phyloP scores from a whole-genome alignment of 1,140 invertebrate species.

The Daktulosphaira vitifoliae region DNA sequence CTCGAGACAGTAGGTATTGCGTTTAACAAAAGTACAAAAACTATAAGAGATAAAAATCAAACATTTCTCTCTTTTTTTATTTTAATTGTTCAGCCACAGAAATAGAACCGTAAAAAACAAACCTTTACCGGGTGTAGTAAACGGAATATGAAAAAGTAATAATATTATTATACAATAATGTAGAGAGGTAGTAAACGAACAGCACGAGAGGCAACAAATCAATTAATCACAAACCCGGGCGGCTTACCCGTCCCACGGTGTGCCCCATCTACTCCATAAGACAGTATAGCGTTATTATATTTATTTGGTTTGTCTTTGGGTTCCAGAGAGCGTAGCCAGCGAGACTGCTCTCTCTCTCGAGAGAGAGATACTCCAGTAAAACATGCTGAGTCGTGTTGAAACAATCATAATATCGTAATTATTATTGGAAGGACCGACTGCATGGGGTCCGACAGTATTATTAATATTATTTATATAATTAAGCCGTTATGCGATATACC shows the following conservation, averaged over 20 bases:
- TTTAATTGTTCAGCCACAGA: no score
- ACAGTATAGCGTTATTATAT: not conserved
- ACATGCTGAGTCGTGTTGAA: constrained; percentile 32
- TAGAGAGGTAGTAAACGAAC: not conserved
- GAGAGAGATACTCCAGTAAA: not conserved
- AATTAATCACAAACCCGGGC: constrained; percentile 22
- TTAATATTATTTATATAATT: constrained; percentile 27
- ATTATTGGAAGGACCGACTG: not conserved
- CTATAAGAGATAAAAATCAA: no score
- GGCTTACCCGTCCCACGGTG: not conserved
- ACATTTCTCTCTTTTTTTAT: no score
- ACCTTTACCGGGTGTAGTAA: no score
- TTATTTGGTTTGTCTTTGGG: not conserved
- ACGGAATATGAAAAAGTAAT: no score
- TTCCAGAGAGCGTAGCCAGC: not conserved
- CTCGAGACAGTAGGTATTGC: no score
- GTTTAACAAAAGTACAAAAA: no score
- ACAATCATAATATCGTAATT: constrained; percentile 27
- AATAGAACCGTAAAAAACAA: no score
- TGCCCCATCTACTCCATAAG: no score
- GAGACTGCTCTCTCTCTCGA: no score
- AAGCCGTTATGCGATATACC: constrained; percentile 12
- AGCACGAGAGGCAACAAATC: constrained; percentile 12
- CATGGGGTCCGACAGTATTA: constrained; percentile 10
- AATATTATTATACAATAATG: not conserved